These are phyloP conservation scores for Melangyna quadrimaculata DNA, from an alignment of 2,888 invertebrate genomes.

Conservation along the genomic window DNA sequence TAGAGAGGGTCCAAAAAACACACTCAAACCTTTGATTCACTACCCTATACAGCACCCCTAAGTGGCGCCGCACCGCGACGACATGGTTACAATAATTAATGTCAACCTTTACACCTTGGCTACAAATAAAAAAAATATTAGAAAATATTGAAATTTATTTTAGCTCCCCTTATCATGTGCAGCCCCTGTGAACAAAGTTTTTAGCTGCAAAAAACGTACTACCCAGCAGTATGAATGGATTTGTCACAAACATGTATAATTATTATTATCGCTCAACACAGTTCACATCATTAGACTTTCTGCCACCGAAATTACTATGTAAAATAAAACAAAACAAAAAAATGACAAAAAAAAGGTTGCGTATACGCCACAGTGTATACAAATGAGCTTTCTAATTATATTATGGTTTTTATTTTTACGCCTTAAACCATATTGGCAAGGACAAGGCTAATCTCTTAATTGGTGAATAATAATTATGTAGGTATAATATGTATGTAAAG, in stretches of 20 bases:
- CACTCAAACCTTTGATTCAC: neutral
- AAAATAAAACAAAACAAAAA: neutral
- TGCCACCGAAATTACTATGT: conserved; percentile 29
- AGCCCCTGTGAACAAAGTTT: neutral
- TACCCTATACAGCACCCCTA: neutral
- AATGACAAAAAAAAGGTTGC: conserved; percentile 18
- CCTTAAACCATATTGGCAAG: neutral
- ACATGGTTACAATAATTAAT: conserved; percentile 38
- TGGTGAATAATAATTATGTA: conserved; percentile 7
- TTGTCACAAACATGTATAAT: neutral
- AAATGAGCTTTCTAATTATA: conserved; percentile 16
- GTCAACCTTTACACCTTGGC: conserved; percentile 59
- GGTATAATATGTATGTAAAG: neutral
- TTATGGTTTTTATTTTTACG: neutral
- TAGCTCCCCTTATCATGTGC: neutral
- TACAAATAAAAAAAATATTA: conserved; percentile 15
- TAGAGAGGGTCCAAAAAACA: neutral
- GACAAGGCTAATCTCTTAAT: neutral
- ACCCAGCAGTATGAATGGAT: neutral
- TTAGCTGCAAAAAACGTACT: neutral
- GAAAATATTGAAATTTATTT: conserved; percentile 27
- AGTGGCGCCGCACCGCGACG: neutral
- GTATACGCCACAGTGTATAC: conserved; percentile 39
- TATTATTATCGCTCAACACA: neutral
- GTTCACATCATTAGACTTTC: conserved; percentile 29